Conservation (phyloP, 2,888 invertebrate species). For the Netelia melanura region DNA sequence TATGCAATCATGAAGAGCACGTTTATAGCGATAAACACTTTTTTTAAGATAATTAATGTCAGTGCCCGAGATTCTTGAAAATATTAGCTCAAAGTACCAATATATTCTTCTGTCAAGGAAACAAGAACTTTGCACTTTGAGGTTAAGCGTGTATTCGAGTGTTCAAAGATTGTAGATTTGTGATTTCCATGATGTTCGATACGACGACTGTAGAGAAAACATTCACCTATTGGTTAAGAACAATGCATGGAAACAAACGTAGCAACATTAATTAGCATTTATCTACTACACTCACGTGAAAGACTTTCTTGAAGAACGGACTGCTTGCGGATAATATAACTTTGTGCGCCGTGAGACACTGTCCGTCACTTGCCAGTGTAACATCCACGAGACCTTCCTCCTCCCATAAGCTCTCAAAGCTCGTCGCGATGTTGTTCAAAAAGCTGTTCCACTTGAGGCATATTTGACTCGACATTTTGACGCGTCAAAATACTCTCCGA, state of each 20-base stretch:
- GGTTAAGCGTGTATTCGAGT: not conserved
- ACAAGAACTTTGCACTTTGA: not conserved
- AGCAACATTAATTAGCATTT: too few species aligned
- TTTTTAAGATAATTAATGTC: too few species aligned
- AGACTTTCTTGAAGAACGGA: slow-evolving; percentile 88
- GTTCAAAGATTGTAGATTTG: not conserved
- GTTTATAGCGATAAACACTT: too few species aligned
- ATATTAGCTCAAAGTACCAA: too few species aligned
- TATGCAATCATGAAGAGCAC: too few species aligned
- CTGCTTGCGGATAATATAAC: slow-evolving; percentile 90
- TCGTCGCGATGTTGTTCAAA: slow-evolving; percentile 88
- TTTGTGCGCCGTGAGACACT: slow-evolving; percentile 89
- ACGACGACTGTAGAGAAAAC: not conserved
- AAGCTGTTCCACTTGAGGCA: slow-evolving; percentile 90
- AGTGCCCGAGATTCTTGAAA: too few species aligned
- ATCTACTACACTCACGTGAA: slow-evolving; percentile 85
- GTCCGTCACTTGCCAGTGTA: slow-evolving; percentile 89
- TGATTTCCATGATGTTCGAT: not conserved
- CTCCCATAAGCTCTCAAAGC: slow-evolving; percentile 88
- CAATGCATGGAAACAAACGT: too few species aligned
- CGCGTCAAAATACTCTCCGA: not conserved
- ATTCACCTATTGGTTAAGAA: not conserved
- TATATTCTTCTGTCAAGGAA: not conserved
- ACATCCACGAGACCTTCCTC: slow-evolving; percentile 89
- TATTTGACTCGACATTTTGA: slow-evolving; percentile 86